Conservation (phyloP, 2,113 vertebrate genomes). For the Plestiodon gilberti region DNA sequence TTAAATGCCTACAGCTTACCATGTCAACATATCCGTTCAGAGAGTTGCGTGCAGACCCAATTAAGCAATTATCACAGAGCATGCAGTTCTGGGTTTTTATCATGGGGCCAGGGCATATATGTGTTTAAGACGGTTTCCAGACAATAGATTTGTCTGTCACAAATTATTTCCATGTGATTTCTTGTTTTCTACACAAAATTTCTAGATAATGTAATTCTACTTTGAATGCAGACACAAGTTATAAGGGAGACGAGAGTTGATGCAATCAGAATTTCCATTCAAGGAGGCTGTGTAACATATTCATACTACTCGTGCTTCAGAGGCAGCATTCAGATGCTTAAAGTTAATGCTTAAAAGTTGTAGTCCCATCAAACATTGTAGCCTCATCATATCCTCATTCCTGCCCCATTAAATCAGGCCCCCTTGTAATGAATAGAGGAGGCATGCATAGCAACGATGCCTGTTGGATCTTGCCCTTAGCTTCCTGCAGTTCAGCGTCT, state of each 20-base stretch:
- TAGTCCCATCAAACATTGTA: not conserved
- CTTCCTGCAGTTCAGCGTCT: too few relatives aligned
- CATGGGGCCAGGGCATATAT: not conserved
- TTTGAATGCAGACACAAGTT: not conserved
- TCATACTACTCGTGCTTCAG: too few relatives aligned
- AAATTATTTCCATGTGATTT: not conserved
- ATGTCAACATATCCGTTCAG: not conserved
- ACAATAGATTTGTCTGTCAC: not conserved
- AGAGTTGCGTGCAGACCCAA: not conserved
- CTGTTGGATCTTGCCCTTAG: not conserved
- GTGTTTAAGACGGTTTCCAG: not conserved
- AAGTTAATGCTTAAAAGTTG: not conserved
- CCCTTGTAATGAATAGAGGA: not conserved
- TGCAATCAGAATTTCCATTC: not conserved
- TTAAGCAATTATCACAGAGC: not conserved
- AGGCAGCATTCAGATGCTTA: too few relatives aligned
- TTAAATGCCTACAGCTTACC: not conserved
- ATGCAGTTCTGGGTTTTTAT: not conserved
- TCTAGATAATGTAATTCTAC: slow-evolving; percentile 13
- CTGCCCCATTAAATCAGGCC: not conserved
- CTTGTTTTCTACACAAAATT: not conserved
- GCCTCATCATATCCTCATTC: not conserved
- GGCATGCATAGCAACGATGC: not conserved
- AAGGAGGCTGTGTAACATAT: not conserved
- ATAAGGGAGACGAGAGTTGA: not conserved